Conservation (phyloP, 2,113 vertebrate species). For the Percina caprodes region DNA sequence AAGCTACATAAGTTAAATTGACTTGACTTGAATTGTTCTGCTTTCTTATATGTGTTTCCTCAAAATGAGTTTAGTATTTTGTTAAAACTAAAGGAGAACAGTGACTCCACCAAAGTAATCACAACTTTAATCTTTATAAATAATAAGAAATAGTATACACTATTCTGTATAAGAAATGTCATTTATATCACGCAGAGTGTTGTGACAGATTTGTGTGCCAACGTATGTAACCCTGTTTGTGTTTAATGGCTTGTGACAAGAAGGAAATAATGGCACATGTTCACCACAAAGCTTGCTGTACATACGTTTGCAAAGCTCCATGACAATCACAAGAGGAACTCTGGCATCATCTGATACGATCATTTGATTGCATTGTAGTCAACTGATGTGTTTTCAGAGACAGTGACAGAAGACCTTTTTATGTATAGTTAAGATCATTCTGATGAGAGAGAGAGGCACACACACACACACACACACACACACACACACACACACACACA, state of each 20-base stretch:
- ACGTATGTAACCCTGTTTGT: neutral
- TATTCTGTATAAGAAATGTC: neutral
- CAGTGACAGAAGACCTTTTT: neutral
- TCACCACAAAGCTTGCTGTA: neutral
- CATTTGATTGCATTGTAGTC: conserved; percentile 5
- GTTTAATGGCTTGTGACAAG: neutral
- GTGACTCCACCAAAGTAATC: neutral
- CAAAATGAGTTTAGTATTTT: neutral
- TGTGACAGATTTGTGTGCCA: neutral
- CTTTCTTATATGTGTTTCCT: neutral
- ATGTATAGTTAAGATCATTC: neutral
- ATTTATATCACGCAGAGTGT: neutral
- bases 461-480: neutral
- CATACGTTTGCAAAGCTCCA: neutral
- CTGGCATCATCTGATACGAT: conserved; percentile 33
- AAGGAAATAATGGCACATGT: conserved; percentile 38
- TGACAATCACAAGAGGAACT: conserved; percentile 64
- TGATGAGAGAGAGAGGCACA: neutral
- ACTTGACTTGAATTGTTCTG: neutral
- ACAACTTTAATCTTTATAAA: neutral
- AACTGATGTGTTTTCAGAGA: neutral
- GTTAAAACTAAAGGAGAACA: neutral
- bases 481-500: conserved; percentile 1
- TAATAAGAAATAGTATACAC: neutral
- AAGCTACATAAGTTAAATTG: neutral